Base-by-base conservation (phyloP, 1,140 invertebrate species). In the Anoplophora glabripennis region DNA sequence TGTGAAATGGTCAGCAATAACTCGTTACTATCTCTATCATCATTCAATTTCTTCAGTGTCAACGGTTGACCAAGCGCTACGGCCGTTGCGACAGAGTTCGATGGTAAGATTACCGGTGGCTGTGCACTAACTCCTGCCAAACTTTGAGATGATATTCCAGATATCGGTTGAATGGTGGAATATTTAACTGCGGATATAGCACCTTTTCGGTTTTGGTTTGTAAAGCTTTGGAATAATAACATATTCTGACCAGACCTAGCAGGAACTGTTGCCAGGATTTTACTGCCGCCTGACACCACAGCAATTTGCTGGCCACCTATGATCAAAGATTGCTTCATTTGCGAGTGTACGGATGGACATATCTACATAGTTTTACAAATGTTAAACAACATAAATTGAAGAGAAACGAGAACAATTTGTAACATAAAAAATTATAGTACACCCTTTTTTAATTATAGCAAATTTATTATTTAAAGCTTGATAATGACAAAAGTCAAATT, bases 241-340 rank as follows among this genome's bases (percentile, higher is more conserved):
- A 81, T 73, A 55, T 82, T 83, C 53, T 62, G 59, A 10, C 80
- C 76, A 0, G 80, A 77, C 11, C 84, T 80, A 15, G 83, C 80
- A 0, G 84, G 82, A 1, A 84, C 78, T 0, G 85, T 83, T 4
- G 83, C 81, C 7, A 88, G 72, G 14, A 87, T 75, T 67, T 87
- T 87, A 4, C 83, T 84, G 0, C 82, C 83, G 10, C 85, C 83
- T 41, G 85, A 86, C 0, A 88, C 85, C 42, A 88, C 86, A 0
- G 85, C 84, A 46, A 87, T 86, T 57, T 86, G 85, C 59, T 86
- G 85, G 3, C 84, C 83, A 8, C 84, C 81, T 73, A 87, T 86
- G 36, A 86, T 78, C 72, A 87, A 44, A 54, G 44, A 54, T 28
- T 28, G 21, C 21, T 28, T 28, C n/a, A 28, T 28, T 28, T 28